Conservation (phyloP, 37 sponge, comb jelly and placozoan species). For the Eunapius fragilis region DNA sequence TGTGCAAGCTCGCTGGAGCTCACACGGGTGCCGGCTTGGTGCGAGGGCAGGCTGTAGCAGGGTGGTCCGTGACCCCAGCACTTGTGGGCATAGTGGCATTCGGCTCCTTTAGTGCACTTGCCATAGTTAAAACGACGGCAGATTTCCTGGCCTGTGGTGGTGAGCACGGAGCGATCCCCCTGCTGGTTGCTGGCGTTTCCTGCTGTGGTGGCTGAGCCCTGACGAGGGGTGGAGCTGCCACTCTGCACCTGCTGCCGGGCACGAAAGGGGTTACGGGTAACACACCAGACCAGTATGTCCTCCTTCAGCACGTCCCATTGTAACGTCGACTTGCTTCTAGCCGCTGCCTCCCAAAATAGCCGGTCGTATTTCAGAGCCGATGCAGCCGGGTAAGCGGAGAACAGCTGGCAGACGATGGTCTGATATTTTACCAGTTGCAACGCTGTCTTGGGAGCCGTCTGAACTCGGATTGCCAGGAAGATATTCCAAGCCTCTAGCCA, state of each 20-base stretch:
- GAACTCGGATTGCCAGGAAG: constrained; percentile 5
- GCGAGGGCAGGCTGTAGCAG: constrained; percentile 14
- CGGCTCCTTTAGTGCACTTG: constrained; percentile 32
- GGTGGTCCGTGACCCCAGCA: constrained; percentile 41
- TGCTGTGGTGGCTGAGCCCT: constrained; percentile 1
- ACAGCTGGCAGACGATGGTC: constrained; percentile 15
- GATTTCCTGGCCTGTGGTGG: constrained; percentile 18
- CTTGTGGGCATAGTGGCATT: constrained; percentile 28
- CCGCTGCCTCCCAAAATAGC: constrained; percentile 29
- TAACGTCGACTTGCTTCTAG: constrained; percentile 13
- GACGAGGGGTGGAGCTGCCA: neutral
- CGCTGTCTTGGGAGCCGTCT: constrained; percentile 9
- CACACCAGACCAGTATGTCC: constrained; percentile 32
- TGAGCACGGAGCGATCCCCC: neutral
- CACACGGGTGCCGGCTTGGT: constrained; percentile 2
- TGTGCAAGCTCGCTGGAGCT: neutral
- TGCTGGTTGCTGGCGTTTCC: neutral
- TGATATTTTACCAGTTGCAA: constrained; percentile 41
- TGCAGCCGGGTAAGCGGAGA: neutral
- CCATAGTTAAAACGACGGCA: constrained; percentile 29
- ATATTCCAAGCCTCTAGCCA: constrained; percentile 56
- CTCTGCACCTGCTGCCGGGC: neutral
- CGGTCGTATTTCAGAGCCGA: constrained; percentile 18
- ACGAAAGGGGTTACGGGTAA: constrained; percentile 6
- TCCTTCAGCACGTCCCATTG: constrained; percentile 31